Base-by-base conservation (phyloP, 2,888 invertebrate genomes). In the Eupeodes luniger region DNA sequence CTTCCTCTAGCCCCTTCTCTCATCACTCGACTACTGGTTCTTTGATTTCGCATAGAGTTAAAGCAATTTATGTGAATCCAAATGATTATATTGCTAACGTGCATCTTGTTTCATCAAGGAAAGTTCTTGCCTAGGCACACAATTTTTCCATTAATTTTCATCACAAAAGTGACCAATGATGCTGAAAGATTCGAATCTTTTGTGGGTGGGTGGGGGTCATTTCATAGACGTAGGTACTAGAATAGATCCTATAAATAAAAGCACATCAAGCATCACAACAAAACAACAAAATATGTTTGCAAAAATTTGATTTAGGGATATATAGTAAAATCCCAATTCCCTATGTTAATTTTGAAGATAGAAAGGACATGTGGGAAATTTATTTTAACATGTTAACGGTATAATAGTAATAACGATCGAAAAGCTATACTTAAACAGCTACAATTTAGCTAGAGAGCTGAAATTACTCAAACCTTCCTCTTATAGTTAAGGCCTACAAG, bases 21-120 rank as follows among this genome's bases (percentile, higher is more conserved):
- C 14, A 10, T n/a, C n/a, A n/a, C 10, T n/a, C 10, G 2, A 1
- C 11, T 40, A 0, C 49, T 4, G 6, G 5, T 5, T 12, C 47
- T 77, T 47, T 66, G 19, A 61, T 55, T 27, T 69, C 40, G 40
- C 16, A 64, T 66, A 16, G 51, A 80, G 55, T 81, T 76, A 36
- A 76, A 66, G 75, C 80, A 76, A 81, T 85, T 85, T 85, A 85
- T 84, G 49, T 69, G 69, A 70, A 84, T 80, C 55, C 12, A 61
- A 66, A 83, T 77, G 34, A 67, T 67, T 67, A 72, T 81, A 40
- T 14, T 44, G 34, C 64, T 61, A 79, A 78, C 79, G n/a, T 75
- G 55, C 16, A 61, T 47, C 47, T 47, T 19, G 16, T 14, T 7
- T 16, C 19, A 27, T 11, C 57, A 47, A 57, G 12, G 5, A 0